A percentile compares a stretch with the other conserved stretches of the same genome.
These are phyloP conservation scores for Mythimna albipuncta DNA, from an alignment of 2,888 invertebrate genomes.

Conservation along the genomic window DNA sequence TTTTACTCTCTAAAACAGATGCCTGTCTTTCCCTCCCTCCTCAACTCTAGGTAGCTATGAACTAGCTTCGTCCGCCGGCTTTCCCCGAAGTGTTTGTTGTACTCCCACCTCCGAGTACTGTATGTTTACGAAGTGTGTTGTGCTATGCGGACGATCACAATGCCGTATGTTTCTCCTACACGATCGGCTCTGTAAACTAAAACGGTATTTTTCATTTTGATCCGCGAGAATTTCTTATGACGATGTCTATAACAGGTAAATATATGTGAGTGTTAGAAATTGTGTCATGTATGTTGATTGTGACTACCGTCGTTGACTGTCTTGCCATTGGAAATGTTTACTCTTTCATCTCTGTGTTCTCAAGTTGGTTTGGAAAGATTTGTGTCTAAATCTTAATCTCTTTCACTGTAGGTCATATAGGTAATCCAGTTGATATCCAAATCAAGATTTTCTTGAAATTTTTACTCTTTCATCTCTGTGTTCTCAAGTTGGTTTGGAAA, in stretches of 20 bases:
- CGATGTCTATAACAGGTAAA: slow-evolving; percentile 38
- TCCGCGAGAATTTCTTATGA: slow-evolving; percentile 64
- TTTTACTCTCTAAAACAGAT: slow-evolving; percentile 13
- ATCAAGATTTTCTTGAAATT: not conserved
- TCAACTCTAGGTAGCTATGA: slow-evolving; percentile 34
- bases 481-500: not conserved
- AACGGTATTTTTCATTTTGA: slow-evolving; percentile 66
- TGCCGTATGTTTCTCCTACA: slow-evolving; percentile 63
- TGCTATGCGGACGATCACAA: slow-evolving; percentile 63
- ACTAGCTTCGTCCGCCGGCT: slow-evolving; percentile 58
- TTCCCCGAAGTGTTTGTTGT: slow-evolving; percentile 76
- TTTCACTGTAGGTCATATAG: no score
- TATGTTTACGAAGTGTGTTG: slow-evolving; percentile 60
- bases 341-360: not conserved
- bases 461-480: not conserved
- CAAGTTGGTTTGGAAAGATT: no score
- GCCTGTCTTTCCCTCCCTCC: not conserved
- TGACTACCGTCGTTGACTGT: not conserved
- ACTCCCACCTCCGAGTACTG: slow-evolving; percentile 70
- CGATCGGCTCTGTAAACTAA: slow-evolving; percentile 63
- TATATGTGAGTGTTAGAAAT: slow-evolving; percentile 26
- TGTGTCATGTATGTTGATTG: slow-evolving; percentile 19
- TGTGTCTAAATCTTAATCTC: no score
- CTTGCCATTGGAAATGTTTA: not conserved
- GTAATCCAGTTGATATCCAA: no score